Evolutionary conservation across 2,797 vertebrate genomes (phyloP), one percentile per base, ranked within the genome.

Genomic region (Lepus townsendii): DNA sequence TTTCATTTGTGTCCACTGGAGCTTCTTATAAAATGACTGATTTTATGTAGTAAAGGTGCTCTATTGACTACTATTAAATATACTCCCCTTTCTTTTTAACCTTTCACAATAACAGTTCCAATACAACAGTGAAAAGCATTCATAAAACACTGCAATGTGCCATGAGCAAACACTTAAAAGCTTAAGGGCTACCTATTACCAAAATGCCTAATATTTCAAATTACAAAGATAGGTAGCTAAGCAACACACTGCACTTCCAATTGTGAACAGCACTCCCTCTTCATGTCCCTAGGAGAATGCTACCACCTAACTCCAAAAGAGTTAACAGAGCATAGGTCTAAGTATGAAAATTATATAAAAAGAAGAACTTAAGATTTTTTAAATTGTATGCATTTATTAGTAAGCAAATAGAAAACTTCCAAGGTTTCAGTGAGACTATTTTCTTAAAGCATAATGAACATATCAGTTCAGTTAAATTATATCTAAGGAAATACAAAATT

Each of bases 171-270:
- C 91, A 93, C 94, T 97, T 96, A 97, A 86, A 94, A 95, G 95
- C 94, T 97, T 85, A 97, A 97, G 92, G 96, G 95, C 91, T 68
- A 85, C 87, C 91, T 95, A 93, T 97, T 97, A 97, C 38, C 38
- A 32, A 97, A 97, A 97, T 97, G 97, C 79, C 95, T 89, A 96
- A 95, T 93, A 97, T 96, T 96, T 97, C 95, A 95, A 97, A 98
- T 97, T 95, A 97, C 97, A 98, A 97, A 97, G 97, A 85, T 4
- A 97, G 97, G 98, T 97, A 98, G 97, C 98, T 98, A 98, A 98
- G 98, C 98, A 98, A 98, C 97, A 98, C 97, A 94, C 95, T 92
- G 96, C 91, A 87, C 82, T 95, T 96, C 94, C 95, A 95, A 91
- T 92, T 97, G 97, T 83, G 96, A 98, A 94, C 52, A 94, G 83